Percentiles rank a stretch among this genome's conserved stretches.
Evolutionary conservation across 2,113 vertebrate genomes (phyloP).

Genomic region (Brachyistius frenatus): DNA sequence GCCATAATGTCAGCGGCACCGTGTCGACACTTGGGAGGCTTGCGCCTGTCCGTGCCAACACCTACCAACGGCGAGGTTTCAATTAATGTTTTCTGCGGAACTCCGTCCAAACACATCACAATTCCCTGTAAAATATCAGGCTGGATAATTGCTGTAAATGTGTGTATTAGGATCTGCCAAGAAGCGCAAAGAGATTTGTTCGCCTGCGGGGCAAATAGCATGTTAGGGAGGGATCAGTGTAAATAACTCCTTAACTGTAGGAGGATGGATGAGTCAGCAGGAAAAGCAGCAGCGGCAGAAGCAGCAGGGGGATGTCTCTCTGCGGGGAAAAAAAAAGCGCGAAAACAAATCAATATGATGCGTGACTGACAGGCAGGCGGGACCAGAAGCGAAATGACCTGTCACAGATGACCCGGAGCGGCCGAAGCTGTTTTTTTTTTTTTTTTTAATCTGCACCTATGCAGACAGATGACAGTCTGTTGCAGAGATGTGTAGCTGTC

Average conservation of each 20-base stretch:
- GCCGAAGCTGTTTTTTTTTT: slow-evolving; percentile 39
- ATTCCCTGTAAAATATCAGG: slow-evolving; percentile 39
- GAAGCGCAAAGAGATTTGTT: slow-evolving; percentile 55
- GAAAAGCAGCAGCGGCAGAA: background rate
- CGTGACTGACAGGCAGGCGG: slow-evolving; percentile 34
- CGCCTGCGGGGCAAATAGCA: slow-evolving; percentile 69
- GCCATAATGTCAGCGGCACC: slow-evolving; percentile 35
- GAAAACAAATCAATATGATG: slow-evolving; percentile 38
- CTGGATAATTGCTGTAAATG: slow-evolving; percentile 69
- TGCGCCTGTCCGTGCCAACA: slow-evolving; percentile 59
- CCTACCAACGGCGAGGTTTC: slow-evolving; percentile 47
- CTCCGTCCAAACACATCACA: slow-evolving; percentile 64
- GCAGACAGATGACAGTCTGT: slow-evolving; percentile 18
- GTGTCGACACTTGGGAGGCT: slow-evolving; percentile 69
- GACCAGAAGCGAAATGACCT: slow-evolving; percentile 33
- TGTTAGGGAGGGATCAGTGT: slow-evolving; percentile 64
- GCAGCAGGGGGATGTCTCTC: background rate
- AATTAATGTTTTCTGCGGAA: slow-evolving; percentile 37
- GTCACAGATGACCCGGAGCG: slow-evolving; percentile 17
- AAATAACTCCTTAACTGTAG: slow-evolving; percentile 50
- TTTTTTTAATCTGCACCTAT: slow-evolving; percentile 17
- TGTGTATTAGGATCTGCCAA: slow-evolving; percentile 64
- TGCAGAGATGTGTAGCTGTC: slow-evolving; percentile 70
- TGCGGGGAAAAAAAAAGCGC: background rate
- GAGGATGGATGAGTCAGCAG: slow-evolving; percentile 38